Evolutionary conservation across 2,113 vertebrate genomes (phyloP).

Genomic region (Rhea americana): DNA sequence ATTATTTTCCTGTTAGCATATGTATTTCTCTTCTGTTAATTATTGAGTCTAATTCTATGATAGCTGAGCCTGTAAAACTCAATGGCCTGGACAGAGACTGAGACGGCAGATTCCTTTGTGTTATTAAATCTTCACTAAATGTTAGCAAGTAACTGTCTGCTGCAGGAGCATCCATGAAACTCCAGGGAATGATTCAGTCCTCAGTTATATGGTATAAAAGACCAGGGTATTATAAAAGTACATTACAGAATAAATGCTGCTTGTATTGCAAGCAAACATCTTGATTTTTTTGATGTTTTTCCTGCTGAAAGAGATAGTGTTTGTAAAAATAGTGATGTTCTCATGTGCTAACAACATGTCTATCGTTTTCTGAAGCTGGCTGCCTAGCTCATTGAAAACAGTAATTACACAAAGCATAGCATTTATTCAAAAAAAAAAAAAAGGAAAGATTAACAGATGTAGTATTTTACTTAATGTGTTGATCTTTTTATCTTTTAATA

Average conservation of each 20-base stretch:
- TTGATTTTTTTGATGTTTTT: rapidly evolving
- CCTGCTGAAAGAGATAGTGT: neutral
- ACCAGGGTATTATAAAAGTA: neutral
- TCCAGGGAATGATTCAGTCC: neutral
- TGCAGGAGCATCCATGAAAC: neutral
- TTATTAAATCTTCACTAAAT: neutral
- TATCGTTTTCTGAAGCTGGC: neutral
- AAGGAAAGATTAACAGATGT: neutral
- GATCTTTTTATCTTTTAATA: neutral
- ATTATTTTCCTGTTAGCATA: rapidly evolving
- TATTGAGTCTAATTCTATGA: neutral
- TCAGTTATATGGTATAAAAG: rapidly evolving
- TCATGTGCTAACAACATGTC: neutral
- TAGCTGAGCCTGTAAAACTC: too few relatives aligned
- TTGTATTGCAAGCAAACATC: neutral
- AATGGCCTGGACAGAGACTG: neutral
- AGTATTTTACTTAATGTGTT: neutral
- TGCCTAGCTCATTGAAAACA: neutral
- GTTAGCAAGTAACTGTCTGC: neutral
- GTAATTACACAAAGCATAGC: too few relatives aligned
- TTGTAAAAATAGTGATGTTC: neutral
- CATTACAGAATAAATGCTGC: neutral
- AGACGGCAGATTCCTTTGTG: rapidly evolving
- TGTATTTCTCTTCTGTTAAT: neutral
- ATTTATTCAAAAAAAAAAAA: neutral